Conservation (phyloP, 2,113 vertebrate genomes). For the Pholis gunnellus region DNA sequence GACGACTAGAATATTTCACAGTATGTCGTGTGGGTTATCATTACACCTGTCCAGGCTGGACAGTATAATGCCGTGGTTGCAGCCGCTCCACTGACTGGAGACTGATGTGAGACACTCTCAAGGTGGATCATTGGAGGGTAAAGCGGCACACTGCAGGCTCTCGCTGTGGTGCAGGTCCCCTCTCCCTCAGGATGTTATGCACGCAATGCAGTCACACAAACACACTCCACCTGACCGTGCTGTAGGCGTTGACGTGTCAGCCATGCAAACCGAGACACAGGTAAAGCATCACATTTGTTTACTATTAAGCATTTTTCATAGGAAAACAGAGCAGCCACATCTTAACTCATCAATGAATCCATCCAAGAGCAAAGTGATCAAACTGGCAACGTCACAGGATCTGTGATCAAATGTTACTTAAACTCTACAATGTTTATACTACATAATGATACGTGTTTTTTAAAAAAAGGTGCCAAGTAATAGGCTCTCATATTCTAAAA, state of each 20-base stretch:
- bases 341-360: constrained; percentile 1
- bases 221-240: neutral
- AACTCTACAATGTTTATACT: constrained; percentile 11
- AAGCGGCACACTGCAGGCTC: constrained; percentile 24
- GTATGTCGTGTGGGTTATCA: constrained; percentile 38
- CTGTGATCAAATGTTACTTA: neutral
- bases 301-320: neutral
- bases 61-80: constrained; percentile 34
- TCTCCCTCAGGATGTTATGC: constrained; percentile 5
- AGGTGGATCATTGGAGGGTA: constrained; percentile 37
- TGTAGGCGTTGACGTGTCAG: constrained; percentile 1
- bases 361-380: neutral
- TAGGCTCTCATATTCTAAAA: neutral
- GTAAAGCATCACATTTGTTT: neutral
- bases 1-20: constrained; percentile 43
- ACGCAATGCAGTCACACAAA: constrained; percentile 9
- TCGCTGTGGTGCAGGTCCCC: constrained; percentile 4
- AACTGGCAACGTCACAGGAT: neutral
- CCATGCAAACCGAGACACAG: neutral
- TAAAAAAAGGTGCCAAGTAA: neutral
- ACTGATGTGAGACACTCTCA: constrained; percentile 61
- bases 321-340: neutral
- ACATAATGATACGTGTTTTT: constrained; percentile 22
- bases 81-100: constrained; percentile 46
- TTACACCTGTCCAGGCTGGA: constrained; percentile 27